A percentile compares a stretch with the other conserved stretches of the same genome.
Evolutionary conservation across 2,888 invertebrate species (phyloP).

Genomic region (Galeruca laticollis): DNA sequence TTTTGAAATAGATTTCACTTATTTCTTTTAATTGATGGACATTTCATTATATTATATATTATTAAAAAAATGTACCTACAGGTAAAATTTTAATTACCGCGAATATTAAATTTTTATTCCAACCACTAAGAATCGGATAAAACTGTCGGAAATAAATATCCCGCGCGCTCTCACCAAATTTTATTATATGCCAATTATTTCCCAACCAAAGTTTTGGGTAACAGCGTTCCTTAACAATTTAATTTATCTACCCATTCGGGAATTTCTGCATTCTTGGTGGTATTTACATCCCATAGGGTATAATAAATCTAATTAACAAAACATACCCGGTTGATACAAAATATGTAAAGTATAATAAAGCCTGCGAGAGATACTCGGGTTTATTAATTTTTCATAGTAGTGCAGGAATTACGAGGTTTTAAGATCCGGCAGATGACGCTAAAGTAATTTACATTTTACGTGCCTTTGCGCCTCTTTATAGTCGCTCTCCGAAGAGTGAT

Average conservation of each 20-base stretch:
- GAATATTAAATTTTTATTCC: too few relatives aligned
- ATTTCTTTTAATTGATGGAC: too few relatives aligned
- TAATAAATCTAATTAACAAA: conserved; percentile 4
- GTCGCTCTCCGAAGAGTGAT: too few relatives aligned
- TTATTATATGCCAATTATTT: too few relatives aligned
- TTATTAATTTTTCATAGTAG: background rate
- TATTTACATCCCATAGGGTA: background rate
- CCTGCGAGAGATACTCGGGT: background rate
- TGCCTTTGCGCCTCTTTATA: background rate
- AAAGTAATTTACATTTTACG: background rate
- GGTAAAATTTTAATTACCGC: too few relatives aligned
- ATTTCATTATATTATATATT: too few relatives aligned
- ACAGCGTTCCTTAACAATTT: background rate
- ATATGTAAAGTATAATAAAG: background rate
- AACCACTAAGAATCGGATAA: too few relatives aligned
- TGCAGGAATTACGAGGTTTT: background rate
- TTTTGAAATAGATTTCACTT: too few relatives aligned
- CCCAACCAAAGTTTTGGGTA: too few relatives aligned
- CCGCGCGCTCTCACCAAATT: background rate
- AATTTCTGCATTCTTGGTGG: background rate
- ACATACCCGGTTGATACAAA: background rate
- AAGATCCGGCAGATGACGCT: background rate
- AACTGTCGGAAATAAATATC: too few relatives aligned
- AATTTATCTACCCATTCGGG: background rate
- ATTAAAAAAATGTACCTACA: too few relatives aligned